Base-by-base conservation (phyloP, 1,140 invertebrate genomes). In the Nomia melanderi region DNA sequence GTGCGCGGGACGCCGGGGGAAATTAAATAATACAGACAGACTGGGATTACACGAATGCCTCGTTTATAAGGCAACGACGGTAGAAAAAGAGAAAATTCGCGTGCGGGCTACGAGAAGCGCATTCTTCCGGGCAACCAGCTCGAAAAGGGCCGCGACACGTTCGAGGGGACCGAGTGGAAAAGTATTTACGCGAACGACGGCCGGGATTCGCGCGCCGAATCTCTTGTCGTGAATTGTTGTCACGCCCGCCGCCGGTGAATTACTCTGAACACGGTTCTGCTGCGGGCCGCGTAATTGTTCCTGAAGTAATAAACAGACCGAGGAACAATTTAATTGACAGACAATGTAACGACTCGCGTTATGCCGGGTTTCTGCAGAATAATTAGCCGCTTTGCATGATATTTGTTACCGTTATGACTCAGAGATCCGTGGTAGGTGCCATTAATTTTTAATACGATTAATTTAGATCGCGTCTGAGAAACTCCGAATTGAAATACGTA, bases 21-120 rank as follows among this genome's bases (percentile, higher is more conserved):
- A 44, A 63, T 69, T 62, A 62, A 77, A 77, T 71, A 77, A 71
- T 63, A 72, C 27, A 72, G 67, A 39, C 44, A 56, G n/a, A 54
- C 47, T 63, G 56, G 44, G 33, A 77, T 72, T 63, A 53, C 56
- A 36, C 41, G 27, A 53, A 72, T 50, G 36, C 17, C 31, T 63
- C n/a, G 47, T 27, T 67, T 44, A 67, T 67, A 57, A 27, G 36
- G 17, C 53, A 71, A 71, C 67, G 39, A 31, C 20, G 67, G n/a
- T 8, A 7, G 14, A 56, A 39, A 41, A 39, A 27, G 44, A 54
- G 47, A 25, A 6, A n/a, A 25, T 7, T 29, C 2, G 50, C 1
- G 23, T 2, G 11, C 54, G 33, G 11, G 29, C 57, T n/a, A 6
- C 8, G 41, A 39, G 57, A 56, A 67, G 62, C n/a, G 70, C 57